Evolutionary conservation across 2,797 vertebrate species (phyloP).

Genomic region (Myripristis murdjan): DNA sequence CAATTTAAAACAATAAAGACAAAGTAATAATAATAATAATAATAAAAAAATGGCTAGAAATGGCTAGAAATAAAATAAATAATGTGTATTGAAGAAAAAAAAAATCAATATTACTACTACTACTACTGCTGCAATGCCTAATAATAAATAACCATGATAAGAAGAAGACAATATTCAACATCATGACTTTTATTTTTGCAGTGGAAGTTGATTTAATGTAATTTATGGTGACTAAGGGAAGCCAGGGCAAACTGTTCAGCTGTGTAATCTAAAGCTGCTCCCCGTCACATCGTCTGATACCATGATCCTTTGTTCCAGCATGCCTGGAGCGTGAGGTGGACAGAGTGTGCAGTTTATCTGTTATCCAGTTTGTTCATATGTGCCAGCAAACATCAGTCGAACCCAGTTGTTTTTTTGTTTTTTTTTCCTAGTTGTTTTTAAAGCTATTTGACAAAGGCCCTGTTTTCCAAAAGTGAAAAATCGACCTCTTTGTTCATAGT

Average conservation of each 20-base stretch:
- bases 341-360: slow-evolving; percentile 35
- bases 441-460: slow-evolving; percentile 33
- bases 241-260: background rate
- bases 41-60: too few relatives aligned
- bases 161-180: background rate
- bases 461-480: slow-evolving; percentile 24
- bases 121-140: too few relatives aligned
- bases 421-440: slow-evolving; percentile 7
- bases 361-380: slow-evolving; percentile 44
- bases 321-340: slow-evolving; percentile 19
- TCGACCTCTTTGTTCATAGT: slow-evolving; percentile 32
- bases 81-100: too few relatives aligned
- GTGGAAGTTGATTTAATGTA: background rate
- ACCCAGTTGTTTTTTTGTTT: too few relatives aligned
- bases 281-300: slow-evolving; percentile 22
- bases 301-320: slow-evolving; percentile 36
- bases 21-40: too few relatives aligned
- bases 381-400: slow-evolving; percentile 35
- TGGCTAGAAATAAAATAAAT: too few relatives aligned
- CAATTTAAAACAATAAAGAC: too few relatives aligned
- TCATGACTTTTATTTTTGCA: background rate
- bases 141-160: too few relatives aligned
- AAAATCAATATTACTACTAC: too few relatives aligned
- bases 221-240: background rate
- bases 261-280: slow-evolving; percentile 10